These are phyloP conservation scores for Drosophila watanabei DNA, from an alignment of 1,140 invertebrate genomes.

Conservation along the genomic window DNA sequence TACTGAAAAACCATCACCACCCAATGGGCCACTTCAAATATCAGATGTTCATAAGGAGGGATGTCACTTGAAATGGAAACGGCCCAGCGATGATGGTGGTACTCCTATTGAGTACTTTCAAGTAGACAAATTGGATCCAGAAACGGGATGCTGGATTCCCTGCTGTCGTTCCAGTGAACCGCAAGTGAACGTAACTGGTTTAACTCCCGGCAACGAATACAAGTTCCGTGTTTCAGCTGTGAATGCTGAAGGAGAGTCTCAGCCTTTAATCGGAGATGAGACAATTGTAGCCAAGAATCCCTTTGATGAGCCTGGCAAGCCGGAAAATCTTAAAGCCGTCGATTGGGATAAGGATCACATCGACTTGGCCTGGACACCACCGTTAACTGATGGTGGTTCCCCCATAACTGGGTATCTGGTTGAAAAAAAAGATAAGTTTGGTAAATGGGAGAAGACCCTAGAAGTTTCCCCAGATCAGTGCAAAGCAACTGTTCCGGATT, in stretches of 20 bases:
- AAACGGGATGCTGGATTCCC: slow-evolving; percentile 97
- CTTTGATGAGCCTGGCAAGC: slow-evolving; percentile 97
- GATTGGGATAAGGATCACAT: slow-evolving; percentile 99
- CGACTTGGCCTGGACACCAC: slow-evolving; percentile 94
- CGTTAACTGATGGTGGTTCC: slow-evolving; percentile 93
- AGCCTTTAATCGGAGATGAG: slow-evolving; percentile 94
- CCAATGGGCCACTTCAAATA: slow-evolving; percentile 95
- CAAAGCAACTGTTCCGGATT: slow-evolving; percentile 94
- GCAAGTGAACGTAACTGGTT: slow-evolving; percentile 93
- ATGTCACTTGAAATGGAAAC: slow-evolving; percentile 97
- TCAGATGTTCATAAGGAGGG: slow-evolving; percentile 97
- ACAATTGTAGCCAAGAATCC: slow-evolving; percentile 98
- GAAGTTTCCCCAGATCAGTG: slow-evolving; percentile 91
- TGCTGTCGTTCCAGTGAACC: slow-evolving; percentile 94
- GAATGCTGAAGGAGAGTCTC: slow-evolving; percentile 98
- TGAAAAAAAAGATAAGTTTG: slow-evolving; percentile 97
- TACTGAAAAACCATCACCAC: slow-evolving; percentile 95
- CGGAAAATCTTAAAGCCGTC: slow-evolving; percentile 94
- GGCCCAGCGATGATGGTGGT: slow-evolving; percentile 95
- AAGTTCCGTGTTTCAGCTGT: slow-evolving; percentile 98
- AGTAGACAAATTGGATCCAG: slow-evolving; percentile 96
- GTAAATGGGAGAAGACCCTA: slow-evolving; percentile 93
- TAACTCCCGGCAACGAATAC: slow-evolving; percentile 96
- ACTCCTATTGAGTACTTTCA: slow-evolving; percentile 96
- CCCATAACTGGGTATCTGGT: slow-evolving; percentile 95